Conservation (phyloP, 2,888 invertebrate genomes). For the Pseudococcus viburni region DNA sequence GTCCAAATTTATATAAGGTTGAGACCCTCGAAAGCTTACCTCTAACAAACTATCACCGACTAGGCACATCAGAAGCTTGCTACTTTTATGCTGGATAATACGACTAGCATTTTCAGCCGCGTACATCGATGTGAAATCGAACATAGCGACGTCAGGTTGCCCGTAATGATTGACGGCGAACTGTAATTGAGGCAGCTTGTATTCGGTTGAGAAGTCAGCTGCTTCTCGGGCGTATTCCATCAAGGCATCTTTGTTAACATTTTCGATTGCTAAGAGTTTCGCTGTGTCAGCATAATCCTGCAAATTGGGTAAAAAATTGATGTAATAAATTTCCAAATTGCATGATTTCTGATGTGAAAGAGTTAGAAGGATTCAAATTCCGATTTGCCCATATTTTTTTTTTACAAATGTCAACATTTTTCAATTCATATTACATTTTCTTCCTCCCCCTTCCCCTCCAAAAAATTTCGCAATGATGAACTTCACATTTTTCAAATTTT, state of each 20-base stretch:
- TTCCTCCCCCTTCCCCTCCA: too few species aligned
- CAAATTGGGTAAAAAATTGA: not conserved
- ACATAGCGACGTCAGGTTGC: conserved; percentile 97
- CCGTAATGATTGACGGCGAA: conserved; percentile 99
- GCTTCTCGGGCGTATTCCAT: conserved; percentile 95
- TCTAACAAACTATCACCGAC: conserved; percentile 97
- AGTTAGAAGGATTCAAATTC: too few species aligned
- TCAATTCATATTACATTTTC: too few species aligned
- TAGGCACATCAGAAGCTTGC: conserved; percentile 87
- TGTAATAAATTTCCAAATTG: not conserved
- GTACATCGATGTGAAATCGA: conserved; percentile 99
- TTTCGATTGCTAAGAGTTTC: conserved; percentile 86
- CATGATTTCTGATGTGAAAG: too few species aligned
- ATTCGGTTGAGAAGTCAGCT: conserved; percentile 92
- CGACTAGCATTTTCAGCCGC: conserved; percentile 95
- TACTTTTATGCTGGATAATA: conserved; percentile 82
- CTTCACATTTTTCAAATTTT: too few species aligned
- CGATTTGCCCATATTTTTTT: too few species aligned
- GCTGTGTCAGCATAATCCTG: conserved; percentile 94
- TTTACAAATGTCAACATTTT: too few species aligned
- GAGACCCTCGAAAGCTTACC: conserved; percentile 72
- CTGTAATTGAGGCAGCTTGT: conserved; percentile 87
- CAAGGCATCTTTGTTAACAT: conserved; percentile 91
- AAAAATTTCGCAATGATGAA: too few species aligned
- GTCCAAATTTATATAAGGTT: not conserved